phyloP scores from a whole-genome alignment of 2,113 vertebrate species.

The Marmota monax region DNA sequence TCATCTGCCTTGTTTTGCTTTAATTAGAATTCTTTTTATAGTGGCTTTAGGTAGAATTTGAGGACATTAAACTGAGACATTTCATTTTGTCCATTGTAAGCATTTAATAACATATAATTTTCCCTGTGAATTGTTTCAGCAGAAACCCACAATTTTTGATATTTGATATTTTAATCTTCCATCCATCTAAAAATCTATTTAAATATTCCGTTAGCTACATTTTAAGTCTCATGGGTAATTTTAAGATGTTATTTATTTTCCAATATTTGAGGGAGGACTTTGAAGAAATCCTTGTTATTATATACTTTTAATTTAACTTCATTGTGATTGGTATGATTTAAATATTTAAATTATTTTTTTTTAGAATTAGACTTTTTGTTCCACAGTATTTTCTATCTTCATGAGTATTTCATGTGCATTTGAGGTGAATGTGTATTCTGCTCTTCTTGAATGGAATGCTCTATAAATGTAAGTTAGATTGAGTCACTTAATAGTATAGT shows the following conservation, averaged over 20 bases:
- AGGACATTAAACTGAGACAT: background rate
- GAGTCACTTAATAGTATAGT: background rate
- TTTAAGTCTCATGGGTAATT: background rate
- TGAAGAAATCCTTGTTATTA: background rate
- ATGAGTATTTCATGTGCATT: background rate
- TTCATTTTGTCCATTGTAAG: background rate
- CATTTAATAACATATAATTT: background rate
- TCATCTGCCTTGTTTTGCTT: background rate
- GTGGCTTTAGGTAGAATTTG: background rate
- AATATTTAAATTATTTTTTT: background rate
- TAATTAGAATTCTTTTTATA: background rate
- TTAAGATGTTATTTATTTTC: background rate
- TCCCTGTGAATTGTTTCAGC: background rate
- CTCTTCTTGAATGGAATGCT: background rate
- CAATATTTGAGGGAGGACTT: background rate
- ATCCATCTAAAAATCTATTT: background rate
- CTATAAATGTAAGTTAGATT: background rate
- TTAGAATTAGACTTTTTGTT: background rate
- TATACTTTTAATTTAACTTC: background rate
- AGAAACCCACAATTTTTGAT: background rate
- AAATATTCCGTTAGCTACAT: background rate
- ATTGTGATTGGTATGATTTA: background rate
- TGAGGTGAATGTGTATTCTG: background rate
- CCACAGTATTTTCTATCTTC: background rate
- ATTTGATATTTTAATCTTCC: background rate